phyloP scores from a whole-genome alignment of 2,113 vertebrate species.

The Piaya cayana region DNA sequence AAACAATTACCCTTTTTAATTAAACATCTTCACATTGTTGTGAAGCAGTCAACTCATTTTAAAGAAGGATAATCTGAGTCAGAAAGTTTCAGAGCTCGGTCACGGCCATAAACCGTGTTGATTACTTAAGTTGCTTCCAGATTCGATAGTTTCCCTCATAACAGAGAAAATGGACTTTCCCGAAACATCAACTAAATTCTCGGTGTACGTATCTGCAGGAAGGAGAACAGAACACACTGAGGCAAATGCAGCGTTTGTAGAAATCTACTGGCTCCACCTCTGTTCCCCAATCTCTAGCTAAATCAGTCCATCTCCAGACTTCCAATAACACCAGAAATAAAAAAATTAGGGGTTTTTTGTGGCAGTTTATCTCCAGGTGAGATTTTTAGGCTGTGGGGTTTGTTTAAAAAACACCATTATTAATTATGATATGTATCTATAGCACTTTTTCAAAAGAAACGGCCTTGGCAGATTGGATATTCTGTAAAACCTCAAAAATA shows the following conservation, averaged over 20 bases:
- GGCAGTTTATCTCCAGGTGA: background rate
- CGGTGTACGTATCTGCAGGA: background rate
- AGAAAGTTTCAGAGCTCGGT: constrained; percentile 27
- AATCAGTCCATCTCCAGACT: background rate
- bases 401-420: background rate
- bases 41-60: constrained; percentile 45
- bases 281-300: background rate
- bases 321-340: background rate
- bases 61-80: constrained; percentile 44
- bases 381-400: background rate
- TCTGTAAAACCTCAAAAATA: background rate
- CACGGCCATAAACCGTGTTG: background rate
- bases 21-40: constrained; percentile 38
- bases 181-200: background rate
- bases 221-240: background rate
- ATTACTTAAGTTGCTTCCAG: background rate
- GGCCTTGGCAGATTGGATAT: background rate
- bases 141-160: background rate
- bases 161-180: background rate
- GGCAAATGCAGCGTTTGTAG: background rate
- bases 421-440: background rate
- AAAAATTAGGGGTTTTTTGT: background rate
- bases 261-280: background rate
- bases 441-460: background rate
- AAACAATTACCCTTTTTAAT: constrained; percentile 67